Evolutionary conservation across 2,797 vertebrate species (phyloP).

Genomic region (Galago senegalensis): DNA sequence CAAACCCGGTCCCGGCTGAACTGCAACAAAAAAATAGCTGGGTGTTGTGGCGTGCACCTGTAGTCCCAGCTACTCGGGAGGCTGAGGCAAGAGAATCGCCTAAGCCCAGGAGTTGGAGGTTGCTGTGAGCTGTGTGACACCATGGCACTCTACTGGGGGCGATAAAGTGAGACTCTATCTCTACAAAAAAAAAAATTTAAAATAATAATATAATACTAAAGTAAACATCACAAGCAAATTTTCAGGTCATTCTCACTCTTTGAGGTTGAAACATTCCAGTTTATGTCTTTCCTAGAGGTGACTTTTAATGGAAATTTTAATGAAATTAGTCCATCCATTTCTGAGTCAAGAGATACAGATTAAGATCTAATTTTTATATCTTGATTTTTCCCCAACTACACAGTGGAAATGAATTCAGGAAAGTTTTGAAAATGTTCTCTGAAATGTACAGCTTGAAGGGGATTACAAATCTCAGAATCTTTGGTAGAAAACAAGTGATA

Average conservation of each 20-base stretch:
- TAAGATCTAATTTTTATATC: slow-evolving; percentile 31
- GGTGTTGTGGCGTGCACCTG: background rate
- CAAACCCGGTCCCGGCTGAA: no score
- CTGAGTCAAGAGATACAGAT: slow-evolving; percentile 48
- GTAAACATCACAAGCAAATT: background rate
- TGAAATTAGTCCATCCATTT: slow-evolving; percentile 44
- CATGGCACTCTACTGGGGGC: no score
- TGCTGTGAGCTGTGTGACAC: no score
- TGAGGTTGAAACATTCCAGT: slow-evolving; percentile 17
- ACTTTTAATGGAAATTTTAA: slow-evolving; percentile 58
- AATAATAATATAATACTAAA: background rate
- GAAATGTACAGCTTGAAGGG: background rate
- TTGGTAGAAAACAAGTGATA: background rate
- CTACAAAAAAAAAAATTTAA: no score
- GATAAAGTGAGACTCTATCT: no score
- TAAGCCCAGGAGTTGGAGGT: background rate
- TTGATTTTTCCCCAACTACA: slow-evolving; percentile 4
- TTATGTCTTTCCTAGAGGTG: slow-evolving; percentile 40
- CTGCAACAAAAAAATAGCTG: no score
- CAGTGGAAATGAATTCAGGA: slow-evolving; percentile 25
- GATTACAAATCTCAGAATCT: background rate
- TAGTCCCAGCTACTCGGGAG: background rate
- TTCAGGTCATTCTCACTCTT: background rate
- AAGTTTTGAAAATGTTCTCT: background rate
- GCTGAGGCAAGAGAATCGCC: background rate